phyloP scores from a whole-genome alignment of 2,113 vertebrate genomes.

The Echinops telfairi region DNA sequence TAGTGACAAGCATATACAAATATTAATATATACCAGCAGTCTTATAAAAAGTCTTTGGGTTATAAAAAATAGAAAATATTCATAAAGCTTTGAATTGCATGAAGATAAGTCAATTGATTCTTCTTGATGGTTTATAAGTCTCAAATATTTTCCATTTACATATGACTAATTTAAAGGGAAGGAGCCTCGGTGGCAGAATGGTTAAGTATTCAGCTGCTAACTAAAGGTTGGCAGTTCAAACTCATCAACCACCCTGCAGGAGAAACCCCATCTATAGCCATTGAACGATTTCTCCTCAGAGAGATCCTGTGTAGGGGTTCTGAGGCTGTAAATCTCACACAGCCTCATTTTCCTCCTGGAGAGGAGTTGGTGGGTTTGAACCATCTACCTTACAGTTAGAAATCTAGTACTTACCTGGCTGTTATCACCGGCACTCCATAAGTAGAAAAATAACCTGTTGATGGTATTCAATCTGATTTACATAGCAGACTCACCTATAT shows the following conservation, averaged over 20 bases:
- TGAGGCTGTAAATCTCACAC: too few relatives aligned
- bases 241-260: too few relatives aligned
- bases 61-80: slow-evolving; percentile 3
- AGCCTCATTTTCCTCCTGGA: too few relatives aligned
- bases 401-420: too few relatives aligned
- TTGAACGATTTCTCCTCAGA: too few relatives aligned
- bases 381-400: too few relatives aligned
- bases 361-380: too few relatives aligned
- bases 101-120: not conserved
- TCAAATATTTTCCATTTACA: not conserved
- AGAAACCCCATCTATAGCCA: too few relatives aligned
- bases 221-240: too few relatives aligned
- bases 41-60: not conserved
- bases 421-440: too few relatives aligned
- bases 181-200: not conserved
- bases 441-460: not conserved
- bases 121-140: not conserved
- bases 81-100: not conserved
- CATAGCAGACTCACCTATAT: not conserved
- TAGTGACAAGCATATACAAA: not conserved
- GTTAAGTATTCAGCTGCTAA: too few relatives aligned
- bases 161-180: not conserved
- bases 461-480: not conserved
- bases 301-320: too few relatives aligned
- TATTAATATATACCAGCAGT: not conserved